These are phyloP conservation scores for Habroteleia sp. DNA, from an alignment of 2,888 invertebrate species.

Conservation along the genomic window DNA sequence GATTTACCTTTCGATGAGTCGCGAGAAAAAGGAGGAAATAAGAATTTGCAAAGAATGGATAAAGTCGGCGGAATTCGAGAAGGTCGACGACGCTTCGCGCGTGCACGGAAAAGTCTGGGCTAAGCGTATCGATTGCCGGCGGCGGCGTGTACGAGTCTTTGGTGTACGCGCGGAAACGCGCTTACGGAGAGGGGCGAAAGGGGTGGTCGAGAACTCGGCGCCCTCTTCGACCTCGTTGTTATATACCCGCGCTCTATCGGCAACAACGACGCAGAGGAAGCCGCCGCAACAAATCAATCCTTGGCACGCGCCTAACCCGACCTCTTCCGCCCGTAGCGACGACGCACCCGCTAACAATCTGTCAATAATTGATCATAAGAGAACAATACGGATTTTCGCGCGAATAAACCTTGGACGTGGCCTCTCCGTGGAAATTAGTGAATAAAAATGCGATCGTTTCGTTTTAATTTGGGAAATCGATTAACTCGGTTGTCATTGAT, in stretches of 20 bases:
- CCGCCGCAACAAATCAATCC: conserved; percentile 59
- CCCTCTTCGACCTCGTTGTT: conserved; percentile 62
- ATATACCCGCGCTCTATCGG: conserved; percentile 53
- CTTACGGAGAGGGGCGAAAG: conserved; percentile 31
- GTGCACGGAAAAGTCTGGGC: conserved; percentile 63
- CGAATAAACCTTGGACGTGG: neutral
- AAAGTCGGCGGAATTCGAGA: conserved; percentile 21
- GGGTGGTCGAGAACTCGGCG: conserved; percentile 56
- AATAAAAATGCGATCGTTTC: too few relatives aligned
- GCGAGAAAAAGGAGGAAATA: neutral
- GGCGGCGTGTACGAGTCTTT: conserved; percentile 51
- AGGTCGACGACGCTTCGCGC: conserved; percentile 46
- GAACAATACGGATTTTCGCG: conserved; percentile 1
- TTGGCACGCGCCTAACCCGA: conserved; percentile 36
- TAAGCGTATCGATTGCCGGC: conserved; percentile 62
- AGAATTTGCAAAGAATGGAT: conserved; percentile 3
- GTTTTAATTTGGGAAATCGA: too few relatives aligned
- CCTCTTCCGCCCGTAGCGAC: conserved; percentile 29
- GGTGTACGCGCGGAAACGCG: conserved; percentile 45
- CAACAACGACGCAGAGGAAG: conserved; percentile 40
- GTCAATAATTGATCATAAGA: conserved; percentile 38
- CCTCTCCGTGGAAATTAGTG: too few relatives aligned
- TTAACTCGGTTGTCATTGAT: too few relatives aligned
- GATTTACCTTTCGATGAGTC: too few relatives aligned
- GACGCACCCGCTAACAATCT: conserved; percentile 21